Evolutionary conservation across 2,888 invertebrate species (phyloP).

Genomic region (Malthinus flaveolus): DNA sequence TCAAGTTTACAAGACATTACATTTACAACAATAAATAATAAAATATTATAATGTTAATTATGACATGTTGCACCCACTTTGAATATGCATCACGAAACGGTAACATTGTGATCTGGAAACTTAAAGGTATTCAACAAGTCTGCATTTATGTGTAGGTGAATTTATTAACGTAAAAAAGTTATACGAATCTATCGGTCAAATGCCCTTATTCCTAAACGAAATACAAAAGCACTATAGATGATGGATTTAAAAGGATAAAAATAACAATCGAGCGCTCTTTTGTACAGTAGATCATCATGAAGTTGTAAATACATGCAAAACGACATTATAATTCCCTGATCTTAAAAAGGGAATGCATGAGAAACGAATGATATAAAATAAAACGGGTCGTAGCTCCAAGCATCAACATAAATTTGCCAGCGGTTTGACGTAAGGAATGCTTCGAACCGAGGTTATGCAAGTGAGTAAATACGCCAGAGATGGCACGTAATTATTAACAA

Average conservation of each 20-base stretch:
- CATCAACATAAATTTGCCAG: constrained; percentile 43
- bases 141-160: constrained; percentile 25
- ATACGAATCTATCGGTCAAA: constrained; percentile 11
- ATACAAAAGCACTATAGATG: too few species aligned
- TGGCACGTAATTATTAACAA: constrained; percentile 39
- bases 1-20: constrained; percentile 4
- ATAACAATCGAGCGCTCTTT: too few species aligned
- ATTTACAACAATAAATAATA: constrained; percentile 21
- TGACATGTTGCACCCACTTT: constrained; percentile 25
- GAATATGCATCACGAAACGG: constrained; percentile 21
- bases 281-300: too few species aligned
- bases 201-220: too few species aligned
- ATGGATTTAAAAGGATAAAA: too few species aligned
- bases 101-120: constrained; percentile 20
- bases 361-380: constrained; percentile 27
- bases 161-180: constrained; percentile 16
- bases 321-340: too few species aligned
- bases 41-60: constrained; percentile 27
- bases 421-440: constrained; percentile 42
- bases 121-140: constrained; percentile 10
- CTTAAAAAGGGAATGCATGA: constrained; percentile 17
- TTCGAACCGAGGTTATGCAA: constrained; percentile 35
- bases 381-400: constrained; percentile 22
- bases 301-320: too few species aligned
- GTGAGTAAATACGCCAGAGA: constrained; percentile 37